Percentiles rank a stretch among this genome's conserved stretches.
phyloP scores from a whole-genome alignment of 2,113 vertebrate genomes.

The Lucifuga dentata region DNA sequence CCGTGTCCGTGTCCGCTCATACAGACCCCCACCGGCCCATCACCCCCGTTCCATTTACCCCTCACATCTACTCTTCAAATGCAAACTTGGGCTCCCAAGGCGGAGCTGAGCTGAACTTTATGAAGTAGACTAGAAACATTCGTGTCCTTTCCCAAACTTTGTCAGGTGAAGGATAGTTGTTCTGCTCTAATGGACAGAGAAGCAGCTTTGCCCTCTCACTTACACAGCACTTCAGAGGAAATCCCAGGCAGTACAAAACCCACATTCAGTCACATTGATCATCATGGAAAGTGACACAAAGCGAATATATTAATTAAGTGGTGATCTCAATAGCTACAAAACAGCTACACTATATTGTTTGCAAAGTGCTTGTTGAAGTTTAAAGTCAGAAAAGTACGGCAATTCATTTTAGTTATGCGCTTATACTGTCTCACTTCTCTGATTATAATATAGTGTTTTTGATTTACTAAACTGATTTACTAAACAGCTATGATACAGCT shows the following conservation, averaged over 20 bases:
- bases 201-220: slow-evolving; percentile 61
- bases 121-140: slow-evolving; percentile 79
- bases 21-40: slow-evolving; percentile 69
- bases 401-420: slow-evolving; percentile 14
- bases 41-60: slow-evolving; percentile 78
- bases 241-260: slow-evolving; percentile 59
- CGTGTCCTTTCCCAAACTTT: slow-evolving; percentile 81
- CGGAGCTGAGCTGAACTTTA: slow-evolving; percentile 71
- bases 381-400: slow-evolving; percentile 13
- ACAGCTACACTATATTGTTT: background rate
- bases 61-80: slow-evolving; percentile 80
- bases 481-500: too few relatives aligned
- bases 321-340: slow-evolving; percentile 53
- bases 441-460: too few relatives aligned
- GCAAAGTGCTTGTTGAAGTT: slow-evolving; percentile 35
- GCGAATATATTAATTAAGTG: slow-evolving; percentile 56
- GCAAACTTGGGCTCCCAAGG: slow-evolving; percentile 77
- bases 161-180: slow-evolving; percentile 79
- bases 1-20: slow-evolving; percentile 63
- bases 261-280: slow-evolving; percentile 55
- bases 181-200: slow-evolving; percentile 74
- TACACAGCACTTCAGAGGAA: slow-evolving; percentile 71
- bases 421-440: too few relatives aligned
- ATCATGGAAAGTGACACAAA: slow-evolving; percentile 53
- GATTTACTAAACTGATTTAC: too few relatives aligned